phyloP scores from a whole-genome alignment of 2,888 invertebrate genomes.

The Rapana venosa region DNA sequence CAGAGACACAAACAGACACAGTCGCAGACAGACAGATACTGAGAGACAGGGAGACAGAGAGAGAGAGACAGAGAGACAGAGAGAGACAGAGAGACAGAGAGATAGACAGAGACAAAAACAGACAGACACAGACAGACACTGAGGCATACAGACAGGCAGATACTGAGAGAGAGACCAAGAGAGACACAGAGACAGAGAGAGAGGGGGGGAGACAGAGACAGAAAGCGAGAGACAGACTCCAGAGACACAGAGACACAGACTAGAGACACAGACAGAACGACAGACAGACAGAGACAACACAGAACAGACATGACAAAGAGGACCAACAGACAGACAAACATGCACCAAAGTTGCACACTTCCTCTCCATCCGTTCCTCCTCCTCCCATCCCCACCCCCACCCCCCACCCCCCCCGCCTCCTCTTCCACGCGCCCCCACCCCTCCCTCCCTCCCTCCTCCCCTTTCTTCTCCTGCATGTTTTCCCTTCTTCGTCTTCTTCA shows the following conservation, averaged over 20 bases:
- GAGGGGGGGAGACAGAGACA: neutral
- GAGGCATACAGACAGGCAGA: too few species aligned
- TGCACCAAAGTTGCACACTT: neutral
- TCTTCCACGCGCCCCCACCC: too few species aligned
- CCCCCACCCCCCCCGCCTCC: too few species aligned
- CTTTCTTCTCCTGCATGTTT: too few species aligned
- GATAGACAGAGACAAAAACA: neutral
- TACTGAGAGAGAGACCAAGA: too few species aligned
- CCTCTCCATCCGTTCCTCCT: neutral
- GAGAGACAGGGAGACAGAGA: neutral
- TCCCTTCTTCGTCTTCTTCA: too few species aligned
- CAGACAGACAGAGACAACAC: neutral
- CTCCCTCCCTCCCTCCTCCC: too few species aligned
- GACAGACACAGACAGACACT: neutral
- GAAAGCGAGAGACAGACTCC: neutral
- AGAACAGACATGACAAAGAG: neutral
- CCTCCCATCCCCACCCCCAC: too few species aligned
- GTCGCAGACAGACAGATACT: neutral
- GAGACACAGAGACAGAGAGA: too few species aligned
- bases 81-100: neutral
- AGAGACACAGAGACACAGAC: neutral
- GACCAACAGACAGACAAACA: neutral
- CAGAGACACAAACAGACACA: neutral
- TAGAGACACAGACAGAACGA: neutral
- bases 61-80: neutral